phyloP scores from a whole-genome alignment of 2,113 vertebrate genomes.

The Trinectes maculatus region DNA sequence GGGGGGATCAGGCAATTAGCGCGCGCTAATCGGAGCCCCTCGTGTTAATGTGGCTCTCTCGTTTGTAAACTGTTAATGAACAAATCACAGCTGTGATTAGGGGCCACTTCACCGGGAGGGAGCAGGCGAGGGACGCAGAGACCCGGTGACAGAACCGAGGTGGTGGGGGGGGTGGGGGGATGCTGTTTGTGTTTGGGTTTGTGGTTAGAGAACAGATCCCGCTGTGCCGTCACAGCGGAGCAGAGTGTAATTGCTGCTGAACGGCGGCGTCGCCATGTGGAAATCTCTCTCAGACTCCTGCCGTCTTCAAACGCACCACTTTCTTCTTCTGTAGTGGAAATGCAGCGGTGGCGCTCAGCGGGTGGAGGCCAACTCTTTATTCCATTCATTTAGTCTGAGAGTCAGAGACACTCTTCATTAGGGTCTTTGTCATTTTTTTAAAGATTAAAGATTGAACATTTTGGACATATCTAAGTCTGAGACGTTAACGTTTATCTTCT shows the following conservation, averaged over 20 bases:
- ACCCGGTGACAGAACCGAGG: constrained; percentile 2
- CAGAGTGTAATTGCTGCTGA: constrained; percentile 38
- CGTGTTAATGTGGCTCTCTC: constrained; percentile 87
- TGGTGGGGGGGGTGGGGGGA: not conserved
- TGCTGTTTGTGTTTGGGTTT: constrained; percentile 17
- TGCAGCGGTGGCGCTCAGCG: constrained; percentile 17
- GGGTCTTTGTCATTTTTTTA: not conserved
- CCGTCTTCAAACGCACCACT: constrained; percentile 18
- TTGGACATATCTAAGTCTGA: no score
- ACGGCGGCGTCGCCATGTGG: constrained; percentile 3
- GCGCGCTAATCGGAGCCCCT: constrained; percentile 87
- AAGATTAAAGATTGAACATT: no score
- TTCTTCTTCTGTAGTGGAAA: constrained; percentile 48
- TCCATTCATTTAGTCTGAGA: not conserved
- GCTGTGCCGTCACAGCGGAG: not conserved
- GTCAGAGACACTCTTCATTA: constrained; percentile 17
- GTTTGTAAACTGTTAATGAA: constrained; percentile 98
- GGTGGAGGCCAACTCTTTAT: not conserved
- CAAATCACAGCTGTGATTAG: constrained; percentile 95
- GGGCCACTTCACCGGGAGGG: constrained; percentile 35
- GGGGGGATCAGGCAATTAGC: constrained; percentile 92
- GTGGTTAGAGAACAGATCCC: not conserved
- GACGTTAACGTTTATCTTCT: no score
- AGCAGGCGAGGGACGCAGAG: constrained; percentile 30
- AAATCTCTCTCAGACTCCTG: constrained; percentile 11